phyloP scores from a whole-genome alignment of 35 echinoderm and acorn worm species.

The Nesometra sesokonis region DNA sequence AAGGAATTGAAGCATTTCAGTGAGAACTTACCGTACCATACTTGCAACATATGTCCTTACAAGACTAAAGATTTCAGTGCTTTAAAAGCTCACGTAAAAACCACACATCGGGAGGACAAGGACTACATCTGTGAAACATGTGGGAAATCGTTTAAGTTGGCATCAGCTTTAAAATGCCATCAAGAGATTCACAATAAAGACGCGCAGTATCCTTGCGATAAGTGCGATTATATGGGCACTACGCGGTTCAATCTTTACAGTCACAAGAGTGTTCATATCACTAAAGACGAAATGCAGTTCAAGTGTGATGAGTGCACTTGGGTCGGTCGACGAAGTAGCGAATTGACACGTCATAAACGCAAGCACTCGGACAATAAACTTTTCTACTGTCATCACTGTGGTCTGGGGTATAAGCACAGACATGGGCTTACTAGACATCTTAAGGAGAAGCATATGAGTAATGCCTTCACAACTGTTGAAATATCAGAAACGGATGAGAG shows the following conservation, averaged over 20 bases:
- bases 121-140: slow-evolving; percentile 22
- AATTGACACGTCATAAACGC: slow-evolving; percentile 11
- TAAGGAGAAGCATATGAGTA: slow-evolving; percentile 15
- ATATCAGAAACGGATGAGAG: neutral
- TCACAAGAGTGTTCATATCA: slow-evolving; percentile 7
- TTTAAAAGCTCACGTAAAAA: neutral
- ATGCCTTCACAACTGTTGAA: neutral
- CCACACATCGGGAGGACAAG: neutral
- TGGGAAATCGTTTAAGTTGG: slow-evolving; percentile 22
- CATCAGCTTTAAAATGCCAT: neutral
- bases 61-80: neutral
- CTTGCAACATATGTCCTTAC: slow-evolving; percentile 5
- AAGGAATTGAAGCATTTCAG: neutral
- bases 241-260: slow-evolving; percentile 5
- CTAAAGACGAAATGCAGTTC: slow-evolving; percentile 23
- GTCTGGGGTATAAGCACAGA: slow-evolving; percentile 22
- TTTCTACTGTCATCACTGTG: slow-evolving; percentile 3
- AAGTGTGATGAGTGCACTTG: slow-evolving; percentile 33
- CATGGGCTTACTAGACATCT: slow-evolving; percentile 37
- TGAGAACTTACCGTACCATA: neutral
- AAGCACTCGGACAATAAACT: slow-evolving; percentile 20
- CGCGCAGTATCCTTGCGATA: neutral
- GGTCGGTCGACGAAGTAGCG: slow-evolving; percentile 16
- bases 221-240: slow-evolving; percentile 14
- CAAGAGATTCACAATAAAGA: slow-evolving; percentile 12